Evolutionary conservation across 2,797 vertebrate genomes (phyloP).

Genomic region (Trichosurus vulpecula): DNA sequence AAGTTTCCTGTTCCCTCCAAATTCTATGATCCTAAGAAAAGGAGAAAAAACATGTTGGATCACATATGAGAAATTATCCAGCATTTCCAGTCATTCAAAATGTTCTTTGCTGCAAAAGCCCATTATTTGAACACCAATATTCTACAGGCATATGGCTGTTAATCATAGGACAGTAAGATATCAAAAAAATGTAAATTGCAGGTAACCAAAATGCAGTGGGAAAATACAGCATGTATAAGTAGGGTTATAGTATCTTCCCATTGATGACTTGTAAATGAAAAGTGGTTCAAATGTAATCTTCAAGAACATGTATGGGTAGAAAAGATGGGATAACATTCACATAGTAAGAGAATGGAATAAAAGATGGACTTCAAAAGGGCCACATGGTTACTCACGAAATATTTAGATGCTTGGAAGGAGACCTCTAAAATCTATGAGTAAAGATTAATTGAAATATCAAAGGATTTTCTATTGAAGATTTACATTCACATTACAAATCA

Average conservation of each 20-base stretch:
- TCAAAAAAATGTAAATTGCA: neutral
- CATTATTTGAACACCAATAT: neutral
- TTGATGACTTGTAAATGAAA: neutral
- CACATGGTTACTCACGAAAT: too few species aligned
- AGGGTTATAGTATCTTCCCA: neutral
- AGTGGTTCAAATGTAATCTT: neutral
- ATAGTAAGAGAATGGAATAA: neutral
- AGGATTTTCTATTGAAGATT: neutral
- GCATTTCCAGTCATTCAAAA: neutral
- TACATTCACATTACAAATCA: neutral
- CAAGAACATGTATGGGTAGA: neutral
- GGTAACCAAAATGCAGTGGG: neutral
- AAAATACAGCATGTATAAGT: neutral
- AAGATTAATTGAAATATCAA: neutral
- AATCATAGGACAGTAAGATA: neutral
- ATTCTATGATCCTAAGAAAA: neutral
- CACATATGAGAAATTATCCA: neutral
- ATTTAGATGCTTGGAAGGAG: neutral
- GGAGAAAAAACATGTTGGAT: neutral
- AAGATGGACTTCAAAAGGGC: neutral
- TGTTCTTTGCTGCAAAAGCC: neutral
- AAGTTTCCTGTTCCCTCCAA: neutral
- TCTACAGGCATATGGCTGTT: neutral
- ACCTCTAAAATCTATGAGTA: neutral
- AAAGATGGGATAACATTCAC: neutral